phyloP scores from a whole-genome alignment of 2,797 vertebrate genomes.

The Oryzias dopingdopingensis region DNA sequence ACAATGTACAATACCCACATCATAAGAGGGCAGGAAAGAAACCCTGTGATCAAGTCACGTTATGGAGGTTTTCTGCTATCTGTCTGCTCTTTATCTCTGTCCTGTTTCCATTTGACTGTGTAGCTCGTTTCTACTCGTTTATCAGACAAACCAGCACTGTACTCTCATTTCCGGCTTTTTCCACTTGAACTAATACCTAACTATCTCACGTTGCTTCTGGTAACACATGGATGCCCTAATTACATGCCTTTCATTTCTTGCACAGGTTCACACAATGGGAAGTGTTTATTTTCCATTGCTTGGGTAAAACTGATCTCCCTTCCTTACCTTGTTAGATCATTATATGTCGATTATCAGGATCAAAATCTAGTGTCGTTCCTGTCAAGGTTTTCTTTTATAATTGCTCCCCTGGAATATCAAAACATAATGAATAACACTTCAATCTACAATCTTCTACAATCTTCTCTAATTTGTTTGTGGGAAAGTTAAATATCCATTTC shows the following conservation, averaged over 20 bases:
- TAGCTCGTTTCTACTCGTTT: conserved; percentile 27
- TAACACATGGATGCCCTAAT: conserved; percentile 14
- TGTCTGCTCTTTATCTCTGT: conserved; percentile 37
- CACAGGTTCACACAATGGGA: conserved; percentile 14
- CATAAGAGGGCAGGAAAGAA: no score
- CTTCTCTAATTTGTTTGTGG: no score
- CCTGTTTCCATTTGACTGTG: conserved; percentile 20
- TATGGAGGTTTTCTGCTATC: not conserved
- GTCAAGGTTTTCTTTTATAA: not conserved
- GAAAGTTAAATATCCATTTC: no score
- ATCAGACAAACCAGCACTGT: conserved; percentile 1
- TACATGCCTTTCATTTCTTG: conserved; percentile 39
- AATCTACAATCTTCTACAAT: no score
- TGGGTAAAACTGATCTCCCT: conserved; percentile 13
- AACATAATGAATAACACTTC: not conserved
- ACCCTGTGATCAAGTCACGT: no score
- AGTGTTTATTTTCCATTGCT: conserved; percentile 5
- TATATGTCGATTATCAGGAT: not conserved
- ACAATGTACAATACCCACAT: no score
- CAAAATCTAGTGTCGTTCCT: no score
- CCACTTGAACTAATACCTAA: conserved; percentile 25
- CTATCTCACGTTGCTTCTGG: conserved; percentile 10
- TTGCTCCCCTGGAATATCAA: not conserved
- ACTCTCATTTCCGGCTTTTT: conserved; percentile 30
- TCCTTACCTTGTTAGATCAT: conserved; percentile 4